A percentile compares a stretch with the other conserved stretches of the same genome.
phyloP scores from a whole-genome alignment of 2,888 invertebrate genomes.

The Phyllotreta striolata region DNA sequence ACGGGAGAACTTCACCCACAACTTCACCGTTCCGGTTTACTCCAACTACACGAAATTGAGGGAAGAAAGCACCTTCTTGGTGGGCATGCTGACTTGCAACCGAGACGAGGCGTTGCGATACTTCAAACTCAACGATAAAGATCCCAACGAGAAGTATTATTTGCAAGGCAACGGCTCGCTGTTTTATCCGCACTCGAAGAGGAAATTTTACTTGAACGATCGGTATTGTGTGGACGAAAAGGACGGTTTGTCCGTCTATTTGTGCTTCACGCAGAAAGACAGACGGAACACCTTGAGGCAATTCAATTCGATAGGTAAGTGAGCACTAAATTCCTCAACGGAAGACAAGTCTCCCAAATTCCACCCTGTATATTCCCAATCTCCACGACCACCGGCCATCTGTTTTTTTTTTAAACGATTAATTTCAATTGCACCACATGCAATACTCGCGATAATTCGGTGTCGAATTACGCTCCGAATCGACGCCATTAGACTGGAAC shows the following conservation, averaged over 20 bases:
- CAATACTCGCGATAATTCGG: too few species aligned
- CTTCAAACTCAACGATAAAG: conserved; percentile 33
- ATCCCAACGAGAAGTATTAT: conserved; percentile 42
- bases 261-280: conserved; percentile 36
- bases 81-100: conserved; percentile 34
- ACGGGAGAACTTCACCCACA: neutral
- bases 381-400: too few species aligned
- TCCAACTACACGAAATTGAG: conserved; percentile 7
- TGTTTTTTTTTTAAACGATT: too few species aligned
- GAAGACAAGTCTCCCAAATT: too few species aligned
- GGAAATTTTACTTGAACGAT: conserved; percentile 37
- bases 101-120: conserved; percentile 23
- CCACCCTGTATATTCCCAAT: too few species aligned
- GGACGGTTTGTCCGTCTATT: conserved; percentile 40
- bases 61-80: conserved; percentile 10
- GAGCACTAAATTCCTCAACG: too few species aligned
- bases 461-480: too few species aligned
- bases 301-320: conserved; percentile 11
- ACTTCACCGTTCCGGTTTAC: conserved; percentile 33
- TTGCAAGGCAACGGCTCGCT: conserved; percentile 47
- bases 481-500: too few species aligned
- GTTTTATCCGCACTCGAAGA: conserved; percentile 38
- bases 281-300: neutral
- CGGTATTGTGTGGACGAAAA: conserved; percentile 44
- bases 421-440: too few species aligned